Percentiles rank a stretch among this genome's conserved stretches.
These are phyloP conservation scores for Artemia sp. DNA, from an alignment of 2,888 invertebrate genomes.

Conservation along the genomic window DNA sequence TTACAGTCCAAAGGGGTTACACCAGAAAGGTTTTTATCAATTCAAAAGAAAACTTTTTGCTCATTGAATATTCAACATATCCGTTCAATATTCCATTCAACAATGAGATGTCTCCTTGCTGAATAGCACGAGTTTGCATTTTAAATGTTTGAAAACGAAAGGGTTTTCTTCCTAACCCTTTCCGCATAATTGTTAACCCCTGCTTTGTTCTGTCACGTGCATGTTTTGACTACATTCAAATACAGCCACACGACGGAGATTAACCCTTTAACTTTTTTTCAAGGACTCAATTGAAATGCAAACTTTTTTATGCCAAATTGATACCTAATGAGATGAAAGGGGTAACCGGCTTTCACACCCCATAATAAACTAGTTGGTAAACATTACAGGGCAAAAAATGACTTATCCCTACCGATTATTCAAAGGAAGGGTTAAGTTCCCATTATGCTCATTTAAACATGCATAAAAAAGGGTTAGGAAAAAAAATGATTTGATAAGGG, in stretches of 20 bases:
- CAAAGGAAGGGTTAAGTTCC: conserved; percentile 12
- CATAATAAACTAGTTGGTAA: neutral
- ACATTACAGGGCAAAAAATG: neutral
- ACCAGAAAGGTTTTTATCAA: neutral
- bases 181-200: conserved; percentile 11
- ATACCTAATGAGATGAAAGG: conserved; percentile 7
- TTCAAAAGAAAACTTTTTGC: conserved; percentile 14
- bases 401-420: conserved; percentile 1
- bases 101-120: neutral
- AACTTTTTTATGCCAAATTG: conserved; percentile 10
- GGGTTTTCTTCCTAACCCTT: conserved; percentile 1
- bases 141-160: neutral
- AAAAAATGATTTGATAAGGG: neutral
- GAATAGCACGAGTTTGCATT: conserved; percentile 15
- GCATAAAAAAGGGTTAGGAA: conserved; percentile 10
- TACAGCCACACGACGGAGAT: conserved; percentile 15
- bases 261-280: conserved; percentile 12
- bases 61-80: conserved; percentile 14
- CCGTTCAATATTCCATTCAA: conserved; percentile 14
- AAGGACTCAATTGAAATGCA: conserved; percentile 7
- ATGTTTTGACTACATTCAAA: conserved; percentile 15
- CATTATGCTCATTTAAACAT: conserved; percentile 12
- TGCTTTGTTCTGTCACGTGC: conserved; percentile 11
- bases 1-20: conserved; percentile 7
- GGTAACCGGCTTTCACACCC: neutral